Conservation (phyloP, 2,888 invertebrate species). For the Drosophila helvetica region DNA sequence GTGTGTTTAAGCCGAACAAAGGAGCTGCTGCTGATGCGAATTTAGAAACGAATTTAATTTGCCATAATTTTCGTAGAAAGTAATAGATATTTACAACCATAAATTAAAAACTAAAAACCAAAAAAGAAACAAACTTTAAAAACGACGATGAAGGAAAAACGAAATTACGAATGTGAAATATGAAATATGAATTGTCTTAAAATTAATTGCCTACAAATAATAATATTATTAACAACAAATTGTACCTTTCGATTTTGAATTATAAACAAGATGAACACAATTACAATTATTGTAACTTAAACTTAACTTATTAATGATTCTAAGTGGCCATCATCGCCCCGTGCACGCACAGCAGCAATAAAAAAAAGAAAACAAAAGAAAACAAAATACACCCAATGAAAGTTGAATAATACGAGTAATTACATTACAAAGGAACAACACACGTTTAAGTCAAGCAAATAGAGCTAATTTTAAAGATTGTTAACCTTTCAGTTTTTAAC, state of each 20-base stretch:
- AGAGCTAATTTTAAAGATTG: constrained; percentile 47
- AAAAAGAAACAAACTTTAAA: not conserved
- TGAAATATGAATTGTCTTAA: constrained; percentile 1
- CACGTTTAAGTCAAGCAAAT: constrained; percentile 49
- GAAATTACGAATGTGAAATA: not conserved
- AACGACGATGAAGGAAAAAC: not conserved
- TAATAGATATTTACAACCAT: constrained; percentile 37
- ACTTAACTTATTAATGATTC: constrained; percentile 1
- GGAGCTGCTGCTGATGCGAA: constrained; percentile 28
- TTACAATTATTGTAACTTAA: not conserved
- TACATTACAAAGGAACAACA: constrained; percentile 30
- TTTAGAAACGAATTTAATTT: constrained; percentile 38
- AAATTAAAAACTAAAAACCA: constrained; percentile 29
- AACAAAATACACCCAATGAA: constrained; percentile 6
- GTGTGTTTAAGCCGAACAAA: too few species aligned
- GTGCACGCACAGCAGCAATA: constrained; percentile 31
- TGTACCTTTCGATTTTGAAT: constrained; percentile 55
- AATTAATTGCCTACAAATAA: constrained; percentile 16
- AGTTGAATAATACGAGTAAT: constrained; percentile 35
- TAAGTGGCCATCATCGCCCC: not conserved
- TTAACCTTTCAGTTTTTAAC: constrained; percentile 32
- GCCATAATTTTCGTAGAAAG: constrained; percentile 29
- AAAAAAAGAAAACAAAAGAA: constrained; percentile 7
- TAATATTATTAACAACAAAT: constrained; percentile 39
- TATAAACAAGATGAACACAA: constrained; percentile 2